Evolutionary conservation across 2,888 invertebrate species (phyloP), one percentile per base, ranked within the genome.

Genomic region (Pegoplata infirma): DNA sequence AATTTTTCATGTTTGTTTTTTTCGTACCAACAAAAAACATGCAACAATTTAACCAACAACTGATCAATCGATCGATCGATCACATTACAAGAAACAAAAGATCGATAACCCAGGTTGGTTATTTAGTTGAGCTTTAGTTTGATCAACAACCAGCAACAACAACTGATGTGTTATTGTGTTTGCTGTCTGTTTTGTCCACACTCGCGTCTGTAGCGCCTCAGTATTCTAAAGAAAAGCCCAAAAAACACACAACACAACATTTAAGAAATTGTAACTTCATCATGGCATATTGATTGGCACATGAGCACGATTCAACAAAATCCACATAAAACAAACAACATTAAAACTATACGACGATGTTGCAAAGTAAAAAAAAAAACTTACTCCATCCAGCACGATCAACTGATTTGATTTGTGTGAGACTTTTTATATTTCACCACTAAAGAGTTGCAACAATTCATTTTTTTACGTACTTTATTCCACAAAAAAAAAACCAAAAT

Each of bases 151-250:
- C 55, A 44, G 82, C 82, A 84, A 83, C 46, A 59, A 36, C 68
- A 75, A 69, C 58, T 81, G 75, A 82, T 83, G 81, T 84, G 84
- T 72, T 82, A 73, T 76, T 75, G 72, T 82, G 83, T 80, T 82
- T 79, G 82, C 84, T 86, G 87, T 86, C 86, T 85, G 85, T 86
- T 83, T 80, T 86, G 87, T 86, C 87, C 85, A 85, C 86, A 87
- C 86, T 83, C 82, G 80, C 80, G 71, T 72, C 79, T 78, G 36
- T 55, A 80, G 72, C 72, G 75, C 72, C 76, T 69, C 36, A 58
- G 23, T 63, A 59, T 49, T 59, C 21, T 53, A 56, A 66, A 44
- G 32, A 59, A 40, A 32, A 16, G 25, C 10, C n/a, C 36, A 25
- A 1, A 23, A 19, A 66, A 17, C 14, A 14, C 36, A 32, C 21